Base-by-base conservation (phyloP, 2,888 invertebrate genomes). In the Tipula vernalis region DNA sequence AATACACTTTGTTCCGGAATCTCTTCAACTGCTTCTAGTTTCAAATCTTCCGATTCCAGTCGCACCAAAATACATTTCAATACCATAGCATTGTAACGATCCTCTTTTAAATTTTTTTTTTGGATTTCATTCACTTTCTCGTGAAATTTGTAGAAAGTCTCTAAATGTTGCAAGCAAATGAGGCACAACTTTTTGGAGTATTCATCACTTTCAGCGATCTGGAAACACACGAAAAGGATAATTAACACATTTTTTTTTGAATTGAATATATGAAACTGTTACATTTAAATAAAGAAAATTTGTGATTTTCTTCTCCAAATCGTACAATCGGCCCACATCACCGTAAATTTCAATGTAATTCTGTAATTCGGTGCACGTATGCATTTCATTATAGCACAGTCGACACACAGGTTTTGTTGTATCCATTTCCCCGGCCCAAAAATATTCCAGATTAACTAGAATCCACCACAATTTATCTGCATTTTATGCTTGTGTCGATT, bases 241-340 rank as follows among this genome's bases (percentile, higher is more conserved):
- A 18, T 8, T 13, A 85, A 15, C 2, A 5, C 4, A 8, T 0
- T 18, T 42, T 47, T 18, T 42, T 47, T 44, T 15, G n/a, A 39
- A 0, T n/a, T 6, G 3, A 28, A 10, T 15, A n/a, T 2, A 0
- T n/a, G 13, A 51, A 51, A 47, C 71, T 4, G 28, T 41, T 44
- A 87, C 87, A 71, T 87, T 12, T 71, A 87, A 86, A 44, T 87
- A 87, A 13, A 87, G 87, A 87, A 87, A 87, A 86, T 87, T 86
- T 5, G 47, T 86, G 13, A 87, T 87, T 87, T 87, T 87, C 2
- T 83, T 51, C 12, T 84, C 57, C 51, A 84, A 87, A 44, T 87
- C 86, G 13, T 57, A 51, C 28, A 83, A 36, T 28, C 41, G 28
- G 8, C 86, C 86, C 13, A 86, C 85, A 28, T 42, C 86, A 42